Percentiles rank a stretch among this genome's conserved stretches.
These are phyloP conservation scores for Hemicrepidius hirtus DNA, from an alignment of 2,888 invertebrate genomes.

Conservation along the genomic window DNA sequence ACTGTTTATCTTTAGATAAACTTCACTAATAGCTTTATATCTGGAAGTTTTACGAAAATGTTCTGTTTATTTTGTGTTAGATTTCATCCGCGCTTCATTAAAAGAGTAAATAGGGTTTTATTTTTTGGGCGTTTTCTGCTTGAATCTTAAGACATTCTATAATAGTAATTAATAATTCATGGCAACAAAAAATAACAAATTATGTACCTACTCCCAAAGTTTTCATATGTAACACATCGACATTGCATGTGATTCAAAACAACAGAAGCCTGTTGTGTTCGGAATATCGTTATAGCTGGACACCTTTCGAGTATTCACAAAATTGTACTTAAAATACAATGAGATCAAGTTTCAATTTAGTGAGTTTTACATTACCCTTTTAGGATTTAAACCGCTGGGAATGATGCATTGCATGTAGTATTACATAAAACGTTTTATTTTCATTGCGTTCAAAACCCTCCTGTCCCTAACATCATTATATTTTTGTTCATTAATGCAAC, in stretches of 20 bases:
- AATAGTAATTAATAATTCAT: constrained; percentile 15
- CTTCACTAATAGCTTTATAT: too few relatives aligned
- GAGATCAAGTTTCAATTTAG: too few relatives aligned
- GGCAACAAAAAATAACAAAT: constrained; percentile 8
- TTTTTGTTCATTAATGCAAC: too few relatives aligned
- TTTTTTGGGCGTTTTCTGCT: background rate
- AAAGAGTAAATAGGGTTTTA: background rate
- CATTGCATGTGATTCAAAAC: background rate
- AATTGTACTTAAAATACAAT: too few relatives aligned
- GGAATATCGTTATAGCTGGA: background rate
- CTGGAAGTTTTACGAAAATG: background rate
- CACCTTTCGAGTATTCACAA: too few relatives aligned
- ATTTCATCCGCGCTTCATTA: background rate
- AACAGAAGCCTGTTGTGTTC: background rate
- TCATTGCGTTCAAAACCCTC: too few relatives aligned
- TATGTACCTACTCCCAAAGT: background rate
- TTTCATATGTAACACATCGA: background rate
- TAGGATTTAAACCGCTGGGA: too few relatives aligned
- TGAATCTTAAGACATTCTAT: background rate
- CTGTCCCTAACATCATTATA: too few relatives aligned
- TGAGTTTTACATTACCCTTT: too few relatives aligned
- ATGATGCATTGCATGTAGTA: too few relatives aligned
- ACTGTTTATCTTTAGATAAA: too few relatives aligned
- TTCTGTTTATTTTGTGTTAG: background rate
- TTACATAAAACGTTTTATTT: too few relatives aligned